Evolutionary conservation across 2,113 vertebrate species (phyloP), one percentile per base, ranked within the genome.

Genomic region (Sorex fumeus): DNA sequence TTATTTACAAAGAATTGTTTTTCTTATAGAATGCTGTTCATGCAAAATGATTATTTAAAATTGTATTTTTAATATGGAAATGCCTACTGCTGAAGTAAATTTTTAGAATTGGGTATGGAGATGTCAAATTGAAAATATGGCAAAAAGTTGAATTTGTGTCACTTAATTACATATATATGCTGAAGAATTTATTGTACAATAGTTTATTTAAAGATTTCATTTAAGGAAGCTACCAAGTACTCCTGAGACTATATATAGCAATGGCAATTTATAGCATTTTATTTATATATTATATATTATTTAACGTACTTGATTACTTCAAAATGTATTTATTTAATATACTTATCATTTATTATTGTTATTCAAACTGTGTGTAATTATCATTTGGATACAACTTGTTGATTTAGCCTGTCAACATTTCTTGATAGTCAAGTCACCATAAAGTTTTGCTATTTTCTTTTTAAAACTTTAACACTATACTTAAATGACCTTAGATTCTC

Each of bases 381-480:
- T 30, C 83, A 53, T 45, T 66, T 28, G 60, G 32, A 19, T 40
- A 28, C 0, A 66, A 23, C 0, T 4, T 75, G 4, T 53, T 2
- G 79, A 43, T 21, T 80, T 62, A 80, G 27, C 8, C 34, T 76
- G 2, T 64, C 18, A 77, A 13, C 1, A 2, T 64, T 87, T 84
- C 57, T 66, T 75, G 18, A 90, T 23, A 70, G 2, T 12, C 5
- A 89, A 77, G n/a, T 75, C 32, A 84, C 85, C 15, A 85, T 47
- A 83, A 94, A 92, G 62, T 91, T 89, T 92, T 74, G 34, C 12
- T 34, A 77, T 2, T 28, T 92, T 3, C 18, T 81, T 81, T 28
- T 84, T 45, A 92, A 83, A 95, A 92, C 75, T 92, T 83, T 75
- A 91, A 57, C 45, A 78, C 82, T 71, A 86, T 47, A 64, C 67